A percentile compares a stretch with the other conserved stretches of the same genome.
phyloP scores from a whole-genome alignment of 2,888 invertebrate species.

The Meloe dianella region DNA sequence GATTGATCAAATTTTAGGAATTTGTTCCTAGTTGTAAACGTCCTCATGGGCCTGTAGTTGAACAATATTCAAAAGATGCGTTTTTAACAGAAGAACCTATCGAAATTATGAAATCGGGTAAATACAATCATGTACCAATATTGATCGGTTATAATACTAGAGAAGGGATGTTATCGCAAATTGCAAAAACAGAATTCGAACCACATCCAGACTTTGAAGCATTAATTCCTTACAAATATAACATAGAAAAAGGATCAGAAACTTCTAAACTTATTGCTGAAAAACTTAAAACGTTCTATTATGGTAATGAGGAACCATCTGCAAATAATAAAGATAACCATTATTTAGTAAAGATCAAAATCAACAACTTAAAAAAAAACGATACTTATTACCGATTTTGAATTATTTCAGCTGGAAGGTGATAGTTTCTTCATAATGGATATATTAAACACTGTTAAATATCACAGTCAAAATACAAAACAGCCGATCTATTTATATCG shows the following conservation, averaged over 20 bases:
- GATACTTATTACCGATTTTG: not conserved
- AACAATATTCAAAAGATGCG: conserved; percentile 42
- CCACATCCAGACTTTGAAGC: conserved; percentile 34
- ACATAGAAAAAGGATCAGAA: conserved; percentile 37
- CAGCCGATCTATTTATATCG: conserved; percentile 42
- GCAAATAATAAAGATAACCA: too few relatives aligned
- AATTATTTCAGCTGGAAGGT: conserved; percentile 39
- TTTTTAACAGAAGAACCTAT: conserved; percentile 50
- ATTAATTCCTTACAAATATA: conserved; percentile 43
- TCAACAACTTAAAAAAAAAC: not conserved
- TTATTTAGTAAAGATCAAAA: too few relatives aligned
- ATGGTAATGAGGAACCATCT: not conserved
- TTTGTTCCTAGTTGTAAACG: conserved; percentile 36
- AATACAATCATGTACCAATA: conserved; percentile 52
- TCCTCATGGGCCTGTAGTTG: conserved; percentile 46
- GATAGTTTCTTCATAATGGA: conserved; percentile 40
- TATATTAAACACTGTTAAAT: conserved; percentile 30
- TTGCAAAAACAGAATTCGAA: conserved; percentile 36
- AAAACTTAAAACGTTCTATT: conserved; percentile 56
- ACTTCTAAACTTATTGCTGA: conserved; percentile 51
- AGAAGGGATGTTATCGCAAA: conserved; percentile 52
- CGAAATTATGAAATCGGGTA: conserved; percentile 47
- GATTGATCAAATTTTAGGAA: conserved; percentile 29
- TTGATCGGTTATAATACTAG: conserved; percentile 51
- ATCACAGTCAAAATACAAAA: conserved; percentile 32